Conservation (phyloP, 2,888 invertebrate species). For the Arrhopalites spinosus region DNA sequence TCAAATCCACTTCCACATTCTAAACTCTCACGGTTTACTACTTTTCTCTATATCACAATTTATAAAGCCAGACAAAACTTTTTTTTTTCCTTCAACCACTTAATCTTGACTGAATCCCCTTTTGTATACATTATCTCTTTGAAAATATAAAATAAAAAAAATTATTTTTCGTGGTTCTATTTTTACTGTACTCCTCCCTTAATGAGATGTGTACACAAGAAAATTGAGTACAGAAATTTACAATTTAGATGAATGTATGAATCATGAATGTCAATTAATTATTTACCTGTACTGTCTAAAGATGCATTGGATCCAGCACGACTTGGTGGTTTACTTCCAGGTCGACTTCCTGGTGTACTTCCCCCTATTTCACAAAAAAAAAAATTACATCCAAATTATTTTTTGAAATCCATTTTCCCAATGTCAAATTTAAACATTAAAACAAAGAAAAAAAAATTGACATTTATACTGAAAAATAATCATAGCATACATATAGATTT, state of each 20-base stretch:
- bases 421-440: background rate
- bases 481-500: background rate
- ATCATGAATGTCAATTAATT: background rate
- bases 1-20: too few species aligned
- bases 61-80: too few species aligned
- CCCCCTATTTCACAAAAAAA: constrained; percentile 60
- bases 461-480: background rate
- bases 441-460: background rate
- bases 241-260: too few species aligned
- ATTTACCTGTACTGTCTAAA: constrained; percentile 82
- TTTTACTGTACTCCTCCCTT: too few species aligned
- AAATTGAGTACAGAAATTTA: background rate
- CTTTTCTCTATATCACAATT: too few species aligned
- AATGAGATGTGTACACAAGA: too few species aligned
- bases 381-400: background rate
- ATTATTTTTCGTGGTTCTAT: too few species aligned
- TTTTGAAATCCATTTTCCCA: background rate
- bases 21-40: too few species aligned
- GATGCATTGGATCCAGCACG: constrained; percentile 91
- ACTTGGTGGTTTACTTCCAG: constrained; percentile 89
- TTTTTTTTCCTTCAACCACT: too few species aligned
- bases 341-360: constrained; percentile 81
- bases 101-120: too few species aligned
- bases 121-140: too few species aligned
- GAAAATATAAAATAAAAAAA: too few species aligned